These are phyloP conservation scores for Globicephala melas DNA, from an alignment of 2,113 vertebrate species.

Conservation along the genomic window DNA sequence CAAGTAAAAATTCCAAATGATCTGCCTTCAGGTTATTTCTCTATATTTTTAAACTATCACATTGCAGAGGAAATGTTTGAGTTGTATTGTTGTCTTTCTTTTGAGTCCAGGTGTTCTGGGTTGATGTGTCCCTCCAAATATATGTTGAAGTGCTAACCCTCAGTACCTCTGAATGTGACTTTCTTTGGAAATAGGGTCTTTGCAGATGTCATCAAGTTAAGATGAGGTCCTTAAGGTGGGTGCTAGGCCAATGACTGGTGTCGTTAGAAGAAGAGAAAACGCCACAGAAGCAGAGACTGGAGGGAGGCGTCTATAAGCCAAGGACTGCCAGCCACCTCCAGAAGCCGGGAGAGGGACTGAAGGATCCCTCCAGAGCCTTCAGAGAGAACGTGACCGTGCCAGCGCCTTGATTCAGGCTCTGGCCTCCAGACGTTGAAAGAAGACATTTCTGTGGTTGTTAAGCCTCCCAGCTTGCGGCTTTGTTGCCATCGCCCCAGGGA, in stretches of 20 bases:
- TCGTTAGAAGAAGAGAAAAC: not conserved
- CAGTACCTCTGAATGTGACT: not conserved
- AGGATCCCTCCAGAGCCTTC: not conserved
- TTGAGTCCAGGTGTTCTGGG: not conserved
- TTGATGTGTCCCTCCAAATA: not conserved
- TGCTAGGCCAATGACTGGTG: not conserved
- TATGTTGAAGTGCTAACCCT: not conserved
- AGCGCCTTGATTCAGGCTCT: rapidly evolving
- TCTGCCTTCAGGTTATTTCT: not conserved
- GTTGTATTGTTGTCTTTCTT: not conserved
- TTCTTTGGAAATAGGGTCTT: not conserved
- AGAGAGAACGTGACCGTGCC: rapidly evolving
- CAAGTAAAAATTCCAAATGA: not conserved
- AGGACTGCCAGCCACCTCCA: rapidly evolving
- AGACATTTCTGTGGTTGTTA: no score
- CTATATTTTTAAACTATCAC: not conserved
- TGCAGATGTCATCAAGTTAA: rapidly evolving
- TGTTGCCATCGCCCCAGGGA: rapidly evolving
- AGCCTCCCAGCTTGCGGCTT: not conserved
- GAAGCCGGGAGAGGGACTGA: rapidly evolving
- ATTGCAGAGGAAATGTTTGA: not conserved
- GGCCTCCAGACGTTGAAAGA: not conserved
- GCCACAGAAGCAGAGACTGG: not conserved
- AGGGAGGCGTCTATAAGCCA: rapidly evolving
- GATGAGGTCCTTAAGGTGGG: not conserved